These are phyloP conservation scores for Spongilla lacustris DNA, from an alignment of 37 sponge, comb jelly and placozoan genomes.

Conservation along the genomic window DNA sequence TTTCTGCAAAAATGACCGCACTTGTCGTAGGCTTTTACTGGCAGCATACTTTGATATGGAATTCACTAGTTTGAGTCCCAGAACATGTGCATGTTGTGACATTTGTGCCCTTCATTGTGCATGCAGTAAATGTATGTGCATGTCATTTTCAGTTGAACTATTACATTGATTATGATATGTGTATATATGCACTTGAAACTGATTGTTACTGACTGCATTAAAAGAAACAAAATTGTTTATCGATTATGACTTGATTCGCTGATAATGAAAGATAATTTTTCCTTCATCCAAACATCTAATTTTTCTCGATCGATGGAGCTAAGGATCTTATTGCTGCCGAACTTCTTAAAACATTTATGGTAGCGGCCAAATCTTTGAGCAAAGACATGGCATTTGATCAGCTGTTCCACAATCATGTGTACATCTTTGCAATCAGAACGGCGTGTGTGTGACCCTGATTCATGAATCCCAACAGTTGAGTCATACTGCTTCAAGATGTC, in stretches of 20 bases:
- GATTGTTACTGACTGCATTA: too few species aligned
- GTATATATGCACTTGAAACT: not conserved
- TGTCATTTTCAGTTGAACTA: not conserved
- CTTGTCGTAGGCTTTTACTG: slow-evolving; percentile 24
- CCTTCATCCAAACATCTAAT: not conserved
- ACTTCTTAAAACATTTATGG: not conserved
- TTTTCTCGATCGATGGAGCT: too few species aligned
- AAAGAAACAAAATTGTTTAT: too few species aligned
- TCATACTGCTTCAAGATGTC: slow-evolving; percentile 13
- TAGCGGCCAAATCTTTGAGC: not conserved
- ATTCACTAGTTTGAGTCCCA: not conserved
- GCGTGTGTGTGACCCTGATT: not conserved
- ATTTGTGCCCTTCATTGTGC: not conserved
- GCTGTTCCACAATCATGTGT: not conserved
- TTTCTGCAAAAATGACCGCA: not conserved
- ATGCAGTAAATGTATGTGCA: not conserved
- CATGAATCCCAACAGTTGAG: not conserved
- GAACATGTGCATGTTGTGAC: slow-evolving; percentile 22
- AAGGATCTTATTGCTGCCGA: too few species aligned
- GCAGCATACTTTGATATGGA: slow-evolving; percentile 6
- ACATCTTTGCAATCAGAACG: not conserved
- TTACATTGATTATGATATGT: not conserved
- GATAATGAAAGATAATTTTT: too few species aligned
- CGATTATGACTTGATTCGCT: too few species aligned
- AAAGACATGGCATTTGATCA: not conserved